These are phyloP conservation scores for Axis porcinus DNA, from an alignment of 2,113 vertebrate genomes.

Conservation along the genomic window DNA sequence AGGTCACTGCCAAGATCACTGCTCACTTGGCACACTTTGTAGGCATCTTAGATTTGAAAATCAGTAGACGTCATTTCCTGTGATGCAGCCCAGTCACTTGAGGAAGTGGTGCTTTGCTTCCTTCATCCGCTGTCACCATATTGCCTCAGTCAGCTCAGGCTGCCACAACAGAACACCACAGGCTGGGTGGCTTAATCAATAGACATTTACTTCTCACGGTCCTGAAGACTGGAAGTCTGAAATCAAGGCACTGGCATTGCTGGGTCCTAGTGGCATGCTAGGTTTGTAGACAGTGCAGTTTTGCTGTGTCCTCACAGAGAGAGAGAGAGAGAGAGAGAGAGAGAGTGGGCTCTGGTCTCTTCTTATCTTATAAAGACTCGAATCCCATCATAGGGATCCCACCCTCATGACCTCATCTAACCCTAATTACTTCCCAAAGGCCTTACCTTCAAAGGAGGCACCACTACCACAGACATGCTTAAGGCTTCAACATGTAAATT, in stretches of 20 bases:
- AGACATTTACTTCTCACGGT: background rate
- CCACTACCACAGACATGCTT: background rate
- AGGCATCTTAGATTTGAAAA: background rate
- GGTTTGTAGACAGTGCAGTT: rapidly evolving
- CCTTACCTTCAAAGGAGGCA: background rate
- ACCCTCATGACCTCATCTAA: background rate
- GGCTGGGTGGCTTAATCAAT: rapidly evolving
- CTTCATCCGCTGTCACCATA: rapidly evolving
- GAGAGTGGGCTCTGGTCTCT: background rate
- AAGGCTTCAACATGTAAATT: background rate
- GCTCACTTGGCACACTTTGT: background rate
- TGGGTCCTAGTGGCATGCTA: background rate
- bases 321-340: background rate
- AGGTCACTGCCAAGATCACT: background rate
- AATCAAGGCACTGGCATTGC: no score
- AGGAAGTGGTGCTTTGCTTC: background rate
- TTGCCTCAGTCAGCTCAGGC: background rate
- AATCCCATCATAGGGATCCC: background rate
- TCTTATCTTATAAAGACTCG: background rate
- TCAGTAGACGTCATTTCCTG: background rate
- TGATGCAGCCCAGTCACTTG: rapidly evolving
- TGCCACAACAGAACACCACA: background rate
- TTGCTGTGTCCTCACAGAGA: rapidly evolving
- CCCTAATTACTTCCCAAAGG: background rate
- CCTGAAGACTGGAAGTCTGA: background rate